A percentile compares a stretch with the other conserved stretches of the same genome.
These are phyloP conservation scores for Sclerodermus sp. DNA, from an alignment of 2,888 invertebrate species.

Conservation along the genomic window DNA sequence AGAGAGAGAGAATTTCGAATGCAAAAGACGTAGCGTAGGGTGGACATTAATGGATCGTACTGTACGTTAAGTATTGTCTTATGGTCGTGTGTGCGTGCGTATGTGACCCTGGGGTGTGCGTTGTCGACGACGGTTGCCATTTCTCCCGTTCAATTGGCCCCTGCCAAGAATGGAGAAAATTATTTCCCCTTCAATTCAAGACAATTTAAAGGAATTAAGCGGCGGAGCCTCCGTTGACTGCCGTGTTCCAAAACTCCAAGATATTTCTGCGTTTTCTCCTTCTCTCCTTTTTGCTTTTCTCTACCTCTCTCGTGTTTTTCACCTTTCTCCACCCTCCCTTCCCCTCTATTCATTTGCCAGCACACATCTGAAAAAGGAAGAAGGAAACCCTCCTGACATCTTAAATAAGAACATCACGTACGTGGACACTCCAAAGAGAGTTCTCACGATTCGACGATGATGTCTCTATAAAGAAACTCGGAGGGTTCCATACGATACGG, in stretches of 20 bases:
- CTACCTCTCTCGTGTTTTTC: neutral
- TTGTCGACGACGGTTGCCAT: constrained; percentile 26
- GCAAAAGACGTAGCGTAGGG: too few relatives aligned
- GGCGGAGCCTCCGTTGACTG: constrained; percentile 20
- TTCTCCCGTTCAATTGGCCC: constrained; percentile 41
- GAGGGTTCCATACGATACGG: neutral
- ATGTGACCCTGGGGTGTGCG: constrained; percentile 35
- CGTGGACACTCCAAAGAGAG: neutral
- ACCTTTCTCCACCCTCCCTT: neutral
- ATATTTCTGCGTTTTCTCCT: constrained; percentile 1
- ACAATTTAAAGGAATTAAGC: constrained; percentile 53
- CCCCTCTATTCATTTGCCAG: neutral
- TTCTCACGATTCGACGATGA: neutral
- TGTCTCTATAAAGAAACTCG: too few relatives aligned
- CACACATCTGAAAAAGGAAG: too few relatives aligned
- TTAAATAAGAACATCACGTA: neutral
- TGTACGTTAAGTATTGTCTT: too few relatives aligned
- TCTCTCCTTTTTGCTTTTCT: constrained; percentile 2
- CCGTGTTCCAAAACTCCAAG: constrained; percentile 18
- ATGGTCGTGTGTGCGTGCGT: too few relatives aligned
- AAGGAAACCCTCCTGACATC: too few relatives aligned
- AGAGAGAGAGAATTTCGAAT: too few relatives aligned
- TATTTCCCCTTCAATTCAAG: constrained; percentile 51
- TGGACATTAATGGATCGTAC: too few relatives aligned
- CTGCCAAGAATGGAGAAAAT: constrained; percentile 50